phyloP scores from a whole-genome alignment of 1,140 invertebrate genomes.

The Bombus huntii region DNA sequence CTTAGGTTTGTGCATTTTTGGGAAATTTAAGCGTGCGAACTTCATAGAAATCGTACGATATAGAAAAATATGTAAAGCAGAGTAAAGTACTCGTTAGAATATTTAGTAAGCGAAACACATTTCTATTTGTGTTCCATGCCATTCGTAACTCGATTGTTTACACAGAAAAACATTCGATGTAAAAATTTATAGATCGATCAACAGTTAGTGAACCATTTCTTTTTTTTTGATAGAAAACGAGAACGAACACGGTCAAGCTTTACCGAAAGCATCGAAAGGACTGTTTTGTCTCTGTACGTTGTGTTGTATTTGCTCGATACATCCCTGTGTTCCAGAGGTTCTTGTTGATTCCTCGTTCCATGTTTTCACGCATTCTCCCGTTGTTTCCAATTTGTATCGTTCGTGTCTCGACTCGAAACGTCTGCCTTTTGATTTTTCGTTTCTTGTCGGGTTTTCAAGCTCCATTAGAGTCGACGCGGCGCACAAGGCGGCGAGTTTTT shows the following conservation, averaged over 20 bases:
- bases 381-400: neutral
- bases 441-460: neutral
- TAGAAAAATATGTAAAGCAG: too few species aligned
- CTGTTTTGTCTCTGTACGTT: neutral
- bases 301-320: neutral
- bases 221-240: too few species aligned
- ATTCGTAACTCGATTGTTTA: neutral
- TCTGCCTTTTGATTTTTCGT: neutral
- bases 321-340: neutral
- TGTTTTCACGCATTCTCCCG: neutral
- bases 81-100: neutral
- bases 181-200: neutral
- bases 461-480: neutral
- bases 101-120: too few species aligned
- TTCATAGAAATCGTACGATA: too few species aligned
- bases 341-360: neutral
- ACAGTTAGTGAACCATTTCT: neutral
- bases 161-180: neutral
- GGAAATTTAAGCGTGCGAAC: too few species aligned
- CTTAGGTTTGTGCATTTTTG: too few species aligned
- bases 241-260: too few species aligned
- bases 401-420: neutral
- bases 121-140: neutral
- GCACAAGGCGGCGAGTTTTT: neutral
- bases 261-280: neutral